Conservation (phyloP, 2,113 vertebrate genomes). For the Rhynchopsitta pachyrhyncha region DNA sequence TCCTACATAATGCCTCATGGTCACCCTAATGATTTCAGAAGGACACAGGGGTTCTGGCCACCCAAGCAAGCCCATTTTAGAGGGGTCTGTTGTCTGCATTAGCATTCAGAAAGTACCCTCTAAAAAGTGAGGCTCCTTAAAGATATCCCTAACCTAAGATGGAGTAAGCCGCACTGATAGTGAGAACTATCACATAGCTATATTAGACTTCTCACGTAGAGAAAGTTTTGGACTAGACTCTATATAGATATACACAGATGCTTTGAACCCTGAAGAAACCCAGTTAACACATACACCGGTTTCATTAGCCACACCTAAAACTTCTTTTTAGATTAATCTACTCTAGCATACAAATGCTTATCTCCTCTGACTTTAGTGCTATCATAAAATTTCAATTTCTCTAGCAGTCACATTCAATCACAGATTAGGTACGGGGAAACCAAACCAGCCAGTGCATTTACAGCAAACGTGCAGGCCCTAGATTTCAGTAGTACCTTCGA, state of each 20-base stretch:
- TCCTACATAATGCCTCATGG: not conserved
- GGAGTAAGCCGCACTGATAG: not conserved
- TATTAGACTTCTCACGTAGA: not conserved
- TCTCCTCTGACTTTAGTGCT: constrained; percentile 40
- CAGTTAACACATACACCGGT: constrained; percentile 23
- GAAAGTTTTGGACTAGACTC: constrained; percentile 20
- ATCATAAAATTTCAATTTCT: constrained; percentile 69
- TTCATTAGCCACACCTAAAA: constrained; percentile 65
- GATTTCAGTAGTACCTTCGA: constrained; percentile 36
- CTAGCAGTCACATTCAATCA: constrained; percentile 47
- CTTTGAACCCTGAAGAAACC: constrained; percentile 37
- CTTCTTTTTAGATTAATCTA: constrained; percentile 64
- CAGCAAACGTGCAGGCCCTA: constrained; percentile 15
- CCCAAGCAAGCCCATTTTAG: not conserved
- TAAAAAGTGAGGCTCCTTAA: not conserved
- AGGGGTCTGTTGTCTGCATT: not conserved
- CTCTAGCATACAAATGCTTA: constrained; percentile 59
- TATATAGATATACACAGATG: not conserved
- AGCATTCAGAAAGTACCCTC: not conserved
- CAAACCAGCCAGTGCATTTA: constrained; percentile 39
- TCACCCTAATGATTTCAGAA: not conserved
- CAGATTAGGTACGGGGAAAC: constrained; percentile 40
- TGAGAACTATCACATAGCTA: not conserved
- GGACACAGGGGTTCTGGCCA: not conserved
- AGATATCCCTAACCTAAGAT: not conserved